A percentile compares a stretch with the other conserved stretches of the same genome.
phyloP scores from a whole-genome alignment of 2,888 invertebrate genomes.

The Stenolophus ochropezus region DNA sequence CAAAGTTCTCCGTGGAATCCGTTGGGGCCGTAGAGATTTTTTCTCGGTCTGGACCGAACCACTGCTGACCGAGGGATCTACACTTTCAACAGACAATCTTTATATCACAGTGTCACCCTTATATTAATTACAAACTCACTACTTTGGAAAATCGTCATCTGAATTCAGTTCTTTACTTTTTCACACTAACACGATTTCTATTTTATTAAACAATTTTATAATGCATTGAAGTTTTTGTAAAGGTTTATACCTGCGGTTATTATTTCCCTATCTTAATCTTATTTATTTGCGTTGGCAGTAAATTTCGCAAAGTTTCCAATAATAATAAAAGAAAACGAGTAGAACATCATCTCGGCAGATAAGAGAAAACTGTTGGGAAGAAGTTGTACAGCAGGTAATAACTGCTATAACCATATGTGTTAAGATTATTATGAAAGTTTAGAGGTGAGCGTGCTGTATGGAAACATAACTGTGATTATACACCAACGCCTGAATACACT shows the following conservation, averaged over 20 bases:
- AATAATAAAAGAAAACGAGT: neutral
- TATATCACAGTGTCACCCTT: neutral
- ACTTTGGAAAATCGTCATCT: too few relatives aligned
- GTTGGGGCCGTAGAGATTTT: slow-evolving; percentile 43
- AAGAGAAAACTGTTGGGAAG: neutral
- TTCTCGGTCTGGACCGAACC: neutral
- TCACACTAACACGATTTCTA: too few relatives aligned
- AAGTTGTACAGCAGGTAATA: neutral
- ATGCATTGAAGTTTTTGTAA: too few relatives aligned
- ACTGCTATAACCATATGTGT: slow-evolving; percentile 9
- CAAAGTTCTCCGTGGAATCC: slow-evolving; percentile 38
- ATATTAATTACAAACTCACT: neutral
- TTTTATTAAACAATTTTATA: too few relatives aligned
- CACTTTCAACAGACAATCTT: neutral
- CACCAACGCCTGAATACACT: neutral
- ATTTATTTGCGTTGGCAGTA: neutral
- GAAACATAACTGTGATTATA: neutral
- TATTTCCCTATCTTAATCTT: neutral
- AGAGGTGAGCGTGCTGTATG: neutral
- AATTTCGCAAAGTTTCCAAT: neutral
- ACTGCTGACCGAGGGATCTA: slow-evolving; percentile 40
- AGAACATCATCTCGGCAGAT: neutral
- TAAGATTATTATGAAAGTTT: slow-evolving; percentile 7
- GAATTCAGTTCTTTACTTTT: too few relatives aligned
- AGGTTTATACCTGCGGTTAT: too few relatives aligned